Evolutionary conservation across 2,797 vertebrate species (phyloP).

Genomic region (Cuculus canorus): DNA sequence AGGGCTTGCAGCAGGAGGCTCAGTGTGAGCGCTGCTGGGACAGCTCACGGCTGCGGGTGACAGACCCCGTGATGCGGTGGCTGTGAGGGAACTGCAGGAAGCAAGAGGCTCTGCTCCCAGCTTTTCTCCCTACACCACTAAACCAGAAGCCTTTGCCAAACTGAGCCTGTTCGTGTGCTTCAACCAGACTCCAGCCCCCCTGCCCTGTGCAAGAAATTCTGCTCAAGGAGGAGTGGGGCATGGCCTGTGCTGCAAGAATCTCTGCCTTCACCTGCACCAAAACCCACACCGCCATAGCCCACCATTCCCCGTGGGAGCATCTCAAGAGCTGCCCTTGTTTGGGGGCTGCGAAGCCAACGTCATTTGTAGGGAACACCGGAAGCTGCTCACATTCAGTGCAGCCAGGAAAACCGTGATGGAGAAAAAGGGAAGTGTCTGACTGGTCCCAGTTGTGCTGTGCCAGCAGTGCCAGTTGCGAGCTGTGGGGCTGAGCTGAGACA

Average conservation of each 20-base stretch:
- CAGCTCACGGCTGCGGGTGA: not conserved
- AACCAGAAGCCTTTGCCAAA: not conserved
- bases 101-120: not conserved
- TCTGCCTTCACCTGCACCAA: not conserved
- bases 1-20: not conserved
- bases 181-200: rapidly evolving
- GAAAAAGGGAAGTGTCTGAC: not conserved
- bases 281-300: rapidly evolving
- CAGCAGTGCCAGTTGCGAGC: not conserved
- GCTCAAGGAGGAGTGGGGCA: not conserved
- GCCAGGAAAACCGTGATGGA: rapidly evolving
- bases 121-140: not conserved
- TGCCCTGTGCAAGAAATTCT: not conserved
- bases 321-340: not conserved
- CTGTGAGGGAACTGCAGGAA: not conserved
- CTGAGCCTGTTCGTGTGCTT: rapidly evolving
- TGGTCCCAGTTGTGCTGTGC: not conserved
- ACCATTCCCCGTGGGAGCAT: not conserved
- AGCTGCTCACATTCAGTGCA: not conserved
- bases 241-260: rapidly evolving
- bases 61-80: not conserved
- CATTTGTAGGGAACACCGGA: rapidly evolving
- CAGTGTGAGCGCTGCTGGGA: not conserved
- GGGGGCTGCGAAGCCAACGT: not conserved
- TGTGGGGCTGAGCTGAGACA: not conserved